phyloP scores from a whole-genome alignment of 2,797 vertebrate genomes.

The Phrynocephalus forsythii region DNA sequence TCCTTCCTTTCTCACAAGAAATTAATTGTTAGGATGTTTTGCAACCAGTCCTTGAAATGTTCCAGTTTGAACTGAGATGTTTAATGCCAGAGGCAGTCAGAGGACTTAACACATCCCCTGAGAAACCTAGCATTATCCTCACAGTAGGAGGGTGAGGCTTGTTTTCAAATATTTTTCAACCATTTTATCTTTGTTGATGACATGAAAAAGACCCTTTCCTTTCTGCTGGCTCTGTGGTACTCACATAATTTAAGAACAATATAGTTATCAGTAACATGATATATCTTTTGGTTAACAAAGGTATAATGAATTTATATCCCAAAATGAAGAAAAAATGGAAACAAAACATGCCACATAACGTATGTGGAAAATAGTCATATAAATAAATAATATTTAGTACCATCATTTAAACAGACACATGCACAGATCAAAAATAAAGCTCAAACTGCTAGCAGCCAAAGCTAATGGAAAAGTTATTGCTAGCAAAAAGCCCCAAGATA shows the following conservation, averaged over 20 bases:
- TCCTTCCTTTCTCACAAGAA: slow-evolving; percentile 32
- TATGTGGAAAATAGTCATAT: neutral
- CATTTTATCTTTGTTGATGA: slow-evolving; percentile 4
- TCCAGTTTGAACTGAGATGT: neutral
- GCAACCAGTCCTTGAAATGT: neutral
- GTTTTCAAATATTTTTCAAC: slow-evolving; percentile 18
- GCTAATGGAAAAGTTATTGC: neutral
- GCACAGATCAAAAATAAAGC: neutral
- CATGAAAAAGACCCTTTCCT: neutral
- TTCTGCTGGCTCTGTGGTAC: neutral
- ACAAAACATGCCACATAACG: neutral
- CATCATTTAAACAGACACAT: no score
- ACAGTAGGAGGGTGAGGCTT: neutral
- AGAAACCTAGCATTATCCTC: slow-evolving; percentile 16
- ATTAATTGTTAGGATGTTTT: slow-evolving; percentile 20
- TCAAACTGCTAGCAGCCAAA: neutral
- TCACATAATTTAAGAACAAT: neutral
- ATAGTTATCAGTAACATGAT: neutral
- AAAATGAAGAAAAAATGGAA: no score
- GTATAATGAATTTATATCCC: no score
- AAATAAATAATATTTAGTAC: slow-evolving; percentile 1
- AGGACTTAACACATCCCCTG: slow-evolving; percentile 15
- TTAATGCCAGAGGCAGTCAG: slow-evolving; percentile 14
- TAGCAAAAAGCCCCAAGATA: neutral
- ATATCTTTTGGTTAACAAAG: no score